Evolutionary conservation across 92 coral and sea anemone genomes (phyloP).

Genomic region (Isaurus tuberculatus): DNA sequence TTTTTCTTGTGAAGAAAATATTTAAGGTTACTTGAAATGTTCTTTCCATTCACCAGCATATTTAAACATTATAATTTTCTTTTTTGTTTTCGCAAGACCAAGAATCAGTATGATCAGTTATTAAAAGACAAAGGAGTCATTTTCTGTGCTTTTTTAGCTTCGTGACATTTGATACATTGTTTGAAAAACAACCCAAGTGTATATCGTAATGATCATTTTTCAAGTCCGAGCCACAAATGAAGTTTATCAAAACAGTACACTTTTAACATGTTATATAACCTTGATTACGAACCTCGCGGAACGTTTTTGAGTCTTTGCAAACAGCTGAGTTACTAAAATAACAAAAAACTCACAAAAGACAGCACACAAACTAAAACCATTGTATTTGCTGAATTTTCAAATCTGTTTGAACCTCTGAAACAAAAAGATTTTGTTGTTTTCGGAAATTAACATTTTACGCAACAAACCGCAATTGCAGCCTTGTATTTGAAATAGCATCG

Average conservation of each 20-base stretch:
- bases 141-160: background rate
- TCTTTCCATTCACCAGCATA: no score
- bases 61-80: no score
- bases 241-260: background rate
- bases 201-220: background rate
- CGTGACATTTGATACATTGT: slow-evolving; percentile 25
- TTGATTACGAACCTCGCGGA: background rate
- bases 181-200: background rate
- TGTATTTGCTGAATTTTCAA: background rate
- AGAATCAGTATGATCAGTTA: no score
- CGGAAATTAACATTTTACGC: background rate
- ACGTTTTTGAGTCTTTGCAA: background rate
- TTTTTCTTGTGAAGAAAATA: no score
- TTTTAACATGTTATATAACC: background rate
- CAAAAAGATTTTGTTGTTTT: background rate
- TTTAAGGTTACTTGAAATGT: no score
- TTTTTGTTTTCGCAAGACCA: no score
- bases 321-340: background rate
- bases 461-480: slow-evolving; percentile 29
- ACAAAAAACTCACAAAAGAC: background rate
- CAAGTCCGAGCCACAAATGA: background rate
- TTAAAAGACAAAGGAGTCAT: no score
- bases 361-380: background rate
- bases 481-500: background rate
- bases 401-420: background rate